phyloP scores from a whole-genome alignment of 92 coral and sea anemone species.

The Parazoanthus darwini region DNA sequence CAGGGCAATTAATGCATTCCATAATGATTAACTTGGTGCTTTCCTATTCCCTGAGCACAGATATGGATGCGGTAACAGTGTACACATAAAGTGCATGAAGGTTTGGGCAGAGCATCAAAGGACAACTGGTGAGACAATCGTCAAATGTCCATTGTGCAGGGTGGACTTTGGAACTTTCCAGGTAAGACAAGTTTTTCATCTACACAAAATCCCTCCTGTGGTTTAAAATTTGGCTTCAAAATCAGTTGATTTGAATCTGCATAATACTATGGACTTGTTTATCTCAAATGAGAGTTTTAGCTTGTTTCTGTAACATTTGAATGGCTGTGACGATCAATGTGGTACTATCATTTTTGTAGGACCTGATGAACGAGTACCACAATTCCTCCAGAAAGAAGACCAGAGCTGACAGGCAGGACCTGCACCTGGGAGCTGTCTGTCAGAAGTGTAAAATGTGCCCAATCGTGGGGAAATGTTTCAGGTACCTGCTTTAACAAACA shows the following conservation, averaged over 20 bases:
- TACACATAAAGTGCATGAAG: slow-evolving; percentile 95
- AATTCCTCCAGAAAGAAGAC: slow-evolving; percentile 87
- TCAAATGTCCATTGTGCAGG: slow-evolving; percentile 95
- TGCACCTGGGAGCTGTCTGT: slow-evolving; percentile 91
- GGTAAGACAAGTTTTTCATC: slow-evolving; percentile 42
- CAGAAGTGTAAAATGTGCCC: slow-evolving; percentile 81
- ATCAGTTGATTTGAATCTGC: too few species aligned
- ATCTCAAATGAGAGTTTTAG: too few species aligned
- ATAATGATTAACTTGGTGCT: too few species aligned
- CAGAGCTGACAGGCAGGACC: slow-evolving; percentile 89
- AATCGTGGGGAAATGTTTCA: slow-evolving; percentile 93
- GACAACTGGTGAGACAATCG: slow-evolving; percentile 89
- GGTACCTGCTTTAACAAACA: slow-evolving; percentile 46
- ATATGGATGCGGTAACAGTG: slow-evolving; percentile 94
- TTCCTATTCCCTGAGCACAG: slow-evolving; percentile 33
- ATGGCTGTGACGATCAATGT: neutral
- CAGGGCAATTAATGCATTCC: too few species aligned
- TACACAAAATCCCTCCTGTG: too few species aligned
- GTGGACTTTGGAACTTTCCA: slow-evolving; percentile 98
- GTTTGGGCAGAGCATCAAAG: slow-evolving; percentile 99
- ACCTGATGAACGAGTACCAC: slow-evolving; percentile 83
- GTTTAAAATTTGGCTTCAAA: too few species aligned
- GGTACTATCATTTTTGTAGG: slow-evolving; percentile 47
- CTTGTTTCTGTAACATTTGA: too few species aligned
- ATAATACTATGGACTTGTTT: too few species aligned